Percentiles rank a stretch among this genome's conserved stretches.
Evolutionary conservation across 1,140 invertebrate species (phyloP).

Genomic region (Drosophila azteca): DNA sequence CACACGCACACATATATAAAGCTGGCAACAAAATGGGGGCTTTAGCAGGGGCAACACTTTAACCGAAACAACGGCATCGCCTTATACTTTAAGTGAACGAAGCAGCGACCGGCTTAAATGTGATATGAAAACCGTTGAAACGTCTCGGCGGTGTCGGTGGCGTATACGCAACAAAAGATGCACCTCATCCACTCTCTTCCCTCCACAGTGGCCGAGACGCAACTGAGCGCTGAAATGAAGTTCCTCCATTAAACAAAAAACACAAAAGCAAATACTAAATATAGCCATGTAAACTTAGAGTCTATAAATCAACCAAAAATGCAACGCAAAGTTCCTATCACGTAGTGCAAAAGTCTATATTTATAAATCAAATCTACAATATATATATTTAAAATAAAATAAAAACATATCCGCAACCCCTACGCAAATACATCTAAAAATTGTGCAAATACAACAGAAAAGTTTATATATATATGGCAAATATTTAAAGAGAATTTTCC

Average conservation of each 20-base stretch:
- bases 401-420: conserved; percentile 14
- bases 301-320: conserved; percentile 8
- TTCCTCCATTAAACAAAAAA: conserved; percentile 38
- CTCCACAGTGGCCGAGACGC: background rate
- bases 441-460: conserved; percentile 15
- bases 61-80: conserved; percentile 1
- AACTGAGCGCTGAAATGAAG: conserved; percentile 32
- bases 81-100: conserved; percentile 12
- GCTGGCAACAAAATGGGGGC: background rate
- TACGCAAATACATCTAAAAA: conserved; percentile 13
- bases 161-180: conserved; percentile 43
- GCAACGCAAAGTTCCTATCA: conserved; percentile 63
- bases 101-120: conserved; percentile 6
- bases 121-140: conserved; percentile 18
- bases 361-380: conserved; percentile 14
- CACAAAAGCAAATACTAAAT: background rate
- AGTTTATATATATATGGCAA: background rate
- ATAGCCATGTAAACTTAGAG: conserved; percentile 22
- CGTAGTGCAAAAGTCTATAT: conserved; percentile 38
- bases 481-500: background rate
- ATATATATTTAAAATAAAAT: conserved; percentile 3
- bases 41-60: no score
- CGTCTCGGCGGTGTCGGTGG: background rate
- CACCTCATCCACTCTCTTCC: background rate
- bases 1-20: conserved; percentile 37